Evolutionary conservation across 1,140 invertebrate species (phyloP).

Genomic region (Aphidius ervi): DNA sequence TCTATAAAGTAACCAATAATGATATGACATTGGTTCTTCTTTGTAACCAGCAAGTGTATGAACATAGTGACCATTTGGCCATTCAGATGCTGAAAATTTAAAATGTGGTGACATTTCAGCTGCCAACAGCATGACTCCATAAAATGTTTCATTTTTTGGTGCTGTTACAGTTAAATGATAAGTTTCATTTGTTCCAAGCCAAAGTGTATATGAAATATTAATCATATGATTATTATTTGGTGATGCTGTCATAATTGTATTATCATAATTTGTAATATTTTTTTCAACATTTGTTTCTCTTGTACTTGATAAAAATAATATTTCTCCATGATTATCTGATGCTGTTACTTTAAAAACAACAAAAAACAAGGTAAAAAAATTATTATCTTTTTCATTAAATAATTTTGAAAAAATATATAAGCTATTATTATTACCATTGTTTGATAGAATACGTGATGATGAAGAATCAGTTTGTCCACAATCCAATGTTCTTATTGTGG

Average conservation of each 20-base stretch:
- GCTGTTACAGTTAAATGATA: slow-evolving; percentile 65
- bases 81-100: slow-evolving; percentile 74
- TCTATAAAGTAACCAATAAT: slow-evolving; percentile 83
- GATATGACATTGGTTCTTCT: slow-evolving; percentile 81
- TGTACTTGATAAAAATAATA: slow-evolving; percentile 26
- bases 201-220: slow-evolving; percentile 77
- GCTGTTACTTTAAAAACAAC: slow-evolving; percentile 32
- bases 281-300: slow-evolving; percentile 20
- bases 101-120: slow-evolving; percentile 68
- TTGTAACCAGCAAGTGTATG: slow-evolving; percentile 81
- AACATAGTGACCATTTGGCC: slow-evolving; percentile 87
- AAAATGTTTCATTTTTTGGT: slow-evolving; percentile 76
- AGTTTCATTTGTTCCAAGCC: slow-evolving; percentile 77
- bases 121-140: slow-evolving; percentile 78
- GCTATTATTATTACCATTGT: slow-evolving; percentile 31
- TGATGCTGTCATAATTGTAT: slow-evolving; percentile 9
- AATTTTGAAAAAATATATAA: slow-evolving; percentile 6
- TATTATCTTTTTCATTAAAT: not conserved
- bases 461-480: slow-evolving; percentile 56
- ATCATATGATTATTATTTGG: slow-evolving; percentile 43
- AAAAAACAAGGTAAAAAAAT: slow-evolving; percentile 13
- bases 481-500: slow-evolving; percentile 64
- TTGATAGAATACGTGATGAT: slow-evolving; percentile 36
- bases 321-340: slow-evolving; percentile 34
- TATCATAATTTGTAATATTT: slow-evolving; percentile 29